Percentiles rank a stretch among this genome's conserved stretches.
Evolutionary conservation across 2,888 invertebrate genomes (phyloP).

Genomic region (Micoletzkya japonica): DNA sequence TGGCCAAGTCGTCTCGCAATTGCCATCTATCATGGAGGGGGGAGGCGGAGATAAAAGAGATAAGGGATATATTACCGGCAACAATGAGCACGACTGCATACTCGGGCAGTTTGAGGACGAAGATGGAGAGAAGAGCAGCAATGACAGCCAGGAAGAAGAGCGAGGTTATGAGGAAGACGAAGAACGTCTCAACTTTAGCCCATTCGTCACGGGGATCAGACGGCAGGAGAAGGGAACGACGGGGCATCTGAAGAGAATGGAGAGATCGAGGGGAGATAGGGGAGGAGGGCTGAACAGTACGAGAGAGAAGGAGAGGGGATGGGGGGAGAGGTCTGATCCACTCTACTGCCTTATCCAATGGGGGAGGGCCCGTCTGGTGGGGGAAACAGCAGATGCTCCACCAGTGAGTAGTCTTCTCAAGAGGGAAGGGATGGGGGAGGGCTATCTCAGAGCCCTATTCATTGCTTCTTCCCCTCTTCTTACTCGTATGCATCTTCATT

Average conservation of each 20-base stretch:
- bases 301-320: background rate
- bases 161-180: background rate
- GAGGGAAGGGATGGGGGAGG: background rate
- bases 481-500: background rate
- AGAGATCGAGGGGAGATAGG: background rate
- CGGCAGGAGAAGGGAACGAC: background rate
- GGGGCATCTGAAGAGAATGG: conserved; percentile 19
- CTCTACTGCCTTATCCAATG: conserved; percentile 29
- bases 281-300: conserved; percentile 7
- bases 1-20: no score
- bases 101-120: conserved; percentile 13
- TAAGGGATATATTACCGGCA: no score
- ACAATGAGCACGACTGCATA: background rate
- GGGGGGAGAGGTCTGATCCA: conserved; percentile 22
- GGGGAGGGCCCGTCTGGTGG: conserved; percentile 24
- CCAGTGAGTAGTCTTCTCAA: background rate
- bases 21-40: no score
- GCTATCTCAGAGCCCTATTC: background rate
- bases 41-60: no score
- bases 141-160: no score
- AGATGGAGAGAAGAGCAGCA: background rate
- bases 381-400: conserved; percentile 25
- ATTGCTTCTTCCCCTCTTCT: background rate
- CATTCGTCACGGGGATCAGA: background rate
- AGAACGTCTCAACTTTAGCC: background rate